Evolutionary conservation across 1,140 invertebrate species (phyloP), one percentile per base, ranked within the genome.

Genomic region (Anagrus nilaparvatae): DNA sequence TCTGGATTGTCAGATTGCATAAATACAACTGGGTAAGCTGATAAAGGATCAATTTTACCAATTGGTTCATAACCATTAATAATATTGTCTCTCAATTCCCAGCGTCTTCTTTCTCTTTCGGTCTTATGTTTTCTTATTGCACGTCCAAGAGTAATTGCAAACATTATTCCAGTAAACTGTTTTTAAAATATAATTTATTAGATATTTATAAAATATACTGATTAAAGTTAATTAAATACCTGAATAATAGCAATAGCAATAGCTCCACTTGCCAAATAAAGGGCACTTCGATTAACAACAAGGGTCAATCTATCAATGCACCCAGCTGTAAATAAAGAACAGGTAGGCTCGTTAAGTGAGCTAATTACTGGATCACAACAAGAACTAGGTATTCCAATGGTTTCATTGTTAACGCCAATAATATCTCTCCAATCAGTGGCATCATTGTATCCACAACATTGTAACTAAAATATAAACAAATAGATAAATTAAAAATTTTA

Each of bases 151-250:
- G 85, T 84, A 59, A 84, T 84, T 4, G 88, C 84, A 54, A 89
- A 91, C 41, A 88, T 73, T 14, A 92, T 82, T 36, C 88, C 89
- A 50, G 90, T 73, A 28, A 91, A 59, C 84, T 92, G 70, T 18
- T n/a, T n/a, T n/a, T n/a, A n/a, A n/a, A n/a, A n/a, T 55, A 44
- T 42, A 2, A 37, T 43, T 4, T 16, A 40, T 10, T 40, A 17
- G 12, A 16, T 13, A 20, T 13, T 40, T 24, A 31, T 25, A 19
- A 35, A 24, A 21, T 40, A 28, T 10, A 21, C 24, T 39, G 16
- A 41, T 33, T 39, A 8, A 47, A 43, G 8, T n/a, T 21, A 28
- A 31, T 33, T 32, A 49, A 39, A 49, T 59, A 82, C 81, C 72
- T 84, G 82, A 53, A 88, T 78, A 53, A 87, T 77, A 24, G 84